Evolutionary conservation across 1,140 invertebrate species (phyloP), one percentile per base, ranked within the genome.

Genomic region (Agrypnia vestita): DNA sequence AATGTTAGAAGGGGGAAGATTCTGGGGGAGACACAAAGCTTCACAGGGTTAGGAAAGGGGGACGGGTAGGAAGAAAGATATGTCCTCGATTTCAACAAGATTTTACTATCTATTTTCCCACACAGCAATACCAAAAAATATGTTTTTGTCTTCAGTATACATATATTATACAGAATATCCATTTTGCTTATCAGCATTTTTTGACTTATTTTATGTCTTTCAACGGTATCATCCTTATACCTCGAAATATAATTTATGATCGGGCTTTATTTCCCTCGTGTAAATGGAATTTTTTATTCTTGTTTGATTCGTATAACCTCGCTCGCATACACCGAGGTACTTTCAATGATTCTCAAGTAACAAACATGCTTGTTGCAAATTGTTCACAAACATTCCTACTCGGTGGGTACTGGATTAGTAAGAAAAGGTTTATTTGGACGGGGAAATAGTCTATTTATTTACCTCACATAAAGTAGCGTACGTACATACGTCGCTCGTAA

Each of bases 121-220:
- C 55, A 59, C 55, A 59, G 21, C 15, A 59, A 59, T 59, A 59
- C 17, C 21, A 59, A 15, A 59, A 1, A 59, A 19, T 10, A 11
- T 59, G 1, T 19, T 59, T 59, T 59, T 21, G 55, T 59, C 55
- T 59, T 59, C 12, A 19, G 55, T 19, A 6, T 35, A 35, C 25
- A 59, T 59, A 59, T 59, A 19, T 59, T 21, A 59, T 59, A 19
- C 15, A 13, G 17, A 59, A 11, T 59, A 59, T n/a, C 55, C 15
- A 11, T 21, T 59, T 59, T 59, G 55, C 17, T 59, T 59, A 59
- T 21, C 55, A 59, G 55, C 11, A 47, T 67, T 15, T 46, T 44
- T 67, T 10, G 43, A 43, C 35, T 44, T 67, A 43, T 44, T 67
- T 67, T 44, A 67, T 46, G 62, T 67, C 62, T 43, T 67, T 67